A percentile compares a stretch with the other conserved stretches of the same genome.
Evolutionary conservation across 1,140 invertebrate genomes (phyloP).

Genomic region (Chlorops oryzae): DNA sequence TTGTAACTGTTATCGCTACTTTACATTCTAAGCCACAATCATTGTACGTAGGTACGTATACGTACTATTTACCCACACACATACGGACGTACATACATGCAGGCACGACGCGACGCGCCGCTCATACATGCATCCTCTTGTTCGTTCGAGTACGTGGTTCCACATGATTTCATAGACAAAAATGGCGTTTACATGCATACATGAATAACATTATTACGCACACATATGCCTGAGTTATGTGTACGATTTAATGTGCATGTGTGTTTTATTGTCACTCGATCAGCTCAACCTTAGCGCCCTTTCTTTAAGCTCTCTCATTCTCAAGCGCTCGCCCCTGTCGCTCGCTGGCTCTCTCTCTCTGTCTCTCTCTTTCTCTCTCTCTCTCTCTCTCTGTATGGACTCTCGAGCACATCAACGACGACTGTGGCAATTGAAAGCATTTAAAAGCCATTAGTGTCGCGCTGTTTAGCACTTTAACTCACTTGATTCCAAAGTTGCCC

Average conservation of each 20-base stretch:
- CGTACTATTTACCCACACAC: too few species aligned
- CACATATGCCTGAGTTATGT: slow-evolving; percentile 15
- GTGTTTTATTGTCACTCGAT: not conserved
- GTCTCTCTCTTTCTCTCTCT: not conserved
- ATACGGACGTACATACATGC: too few species aligned
- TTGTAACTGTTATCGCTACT: too few species aligned
- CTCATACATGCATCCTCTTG: too few species aligned
- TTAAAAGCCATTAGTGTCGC: too few species aligned
- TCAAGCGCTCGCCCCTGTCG: too few species aligned
- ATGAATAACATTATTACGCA: not conserved
- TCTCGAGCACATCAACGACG: too few species aligned
- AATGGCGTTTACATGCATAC: not conserved
- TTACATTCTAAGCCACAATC: too few species aligned
- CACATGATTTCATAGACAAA: not conserved
- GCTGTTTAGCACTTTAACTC: not conserved
- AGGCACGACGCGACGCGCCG: too few species aligned
- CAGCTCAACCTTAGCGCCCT: not conserved
- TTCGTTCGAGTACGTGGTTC: too few species aligned
- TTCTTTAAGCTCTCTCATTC: not conserved
- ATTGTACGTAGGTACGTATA: too few species aligned
- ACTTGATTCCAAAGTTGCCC: not conserved
- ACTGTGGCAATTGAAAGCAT: too few species aligned
- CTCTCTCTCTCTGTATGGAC: not conserved
- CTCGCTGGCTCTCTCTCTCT: not conserved
- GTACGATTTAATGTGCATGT: slow-evolving; percentile 17